phyloP scores from a whole-genome alignment of 1,140 invertebrate species.

The Onthophagus taurus region DNA sequence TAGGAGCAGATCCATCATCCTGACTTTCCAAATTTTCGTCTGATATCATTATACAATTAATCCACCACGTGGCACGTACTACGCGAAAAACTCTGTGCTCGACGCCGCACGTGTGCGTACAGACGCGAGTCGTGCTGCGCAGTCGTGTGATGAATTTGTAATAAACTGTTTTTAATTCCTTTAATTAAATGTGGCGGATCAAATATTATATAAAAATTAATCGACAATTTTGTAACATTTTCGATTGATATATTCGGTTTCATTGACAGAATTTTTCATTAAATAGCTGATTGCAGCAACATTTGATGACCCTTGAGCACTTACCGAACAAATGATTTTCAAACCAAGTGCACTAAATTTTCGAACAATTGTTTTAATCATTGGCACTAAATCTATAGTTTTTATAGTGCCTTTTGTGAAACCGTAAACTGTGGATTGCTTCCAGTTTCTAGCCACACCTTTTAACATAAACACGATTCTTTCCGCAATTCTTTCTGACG shows the following conservation, averaged over 20 bases:
- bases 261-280: not conserved
- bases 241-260: not conserved
- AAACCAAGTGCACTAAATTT: slow-evolving; percentile 22
- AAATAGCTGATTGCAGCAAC: slow-evolving; percentile 24
- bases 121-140: no score
- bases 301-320: slow-evolving; percentile 27
- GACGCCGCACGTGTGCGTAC: no score
- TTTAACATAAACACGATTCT: slow-evolving; percentile 31
- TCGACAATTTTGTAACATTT: not conserved
- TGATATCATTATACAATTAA: no score
- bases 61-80: no score
- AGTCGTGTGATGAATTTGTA: no score
- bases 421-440: slow-evolving; percentile 24
- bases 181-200: slow-evolving; percentile 29
- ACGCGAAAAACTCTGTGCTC: no score
- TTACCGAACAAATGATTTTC: slow-evolving; percentile 26
- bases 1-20: no score
- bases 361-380: slow-evolving; percentile 20
- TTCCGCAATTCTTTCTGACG: slow-evolving; percentile 20
- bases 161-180: slow-evolving; percentile 25
- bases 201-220: slow-evolving; percentile 21
- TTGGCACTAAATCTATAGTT: slow-evolving; percentile 14
- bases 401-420: slow-evolving; percentile 21
- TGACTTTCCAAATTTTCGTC: no score
- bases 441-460: slow-evolving; percentile 26